Evolutionary conservation across 2,888 invertebrate genomes (phyloP), one percentile per base, ranked within the genome.

Genomic region (Cylloceria caligata): DNA sequence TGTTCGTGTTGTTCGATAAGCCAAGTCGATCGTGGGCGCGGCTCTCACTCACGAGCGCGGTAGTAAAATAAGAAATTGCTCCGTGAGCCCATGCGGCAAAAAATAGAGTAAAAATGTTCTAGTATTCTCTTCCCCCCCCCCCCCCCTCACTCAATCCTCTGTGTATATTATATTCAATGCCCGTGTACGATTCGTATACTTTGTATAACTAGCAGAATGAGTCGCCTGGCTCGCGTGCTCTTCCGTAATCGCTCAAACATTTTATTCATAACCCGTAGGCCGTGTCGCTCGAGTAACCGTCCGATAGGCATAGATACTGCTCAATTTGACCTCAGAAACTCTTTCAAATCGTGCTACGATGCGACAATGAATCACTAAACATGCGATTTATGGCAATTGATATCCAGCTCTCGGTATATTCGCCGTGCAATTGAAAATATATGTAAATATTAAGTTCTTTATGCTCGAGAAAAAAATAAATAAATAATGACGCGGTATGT

Each of bases 41-140:
- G 68, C 69, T 21, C 69, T 21, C 39, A 21, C 75, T 60, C 60
- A 19, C 69, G 36, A 24, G 47, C 68, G 49, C 60, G 76, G 76
- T 34, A 68, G 69, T 77, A 69, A 77, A 77, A 69, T 77, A 49
- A 62, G 76, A 77, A 73, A 73, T 64, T 73, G 73, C 64, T 24
- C 55, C 36, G 64, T 39, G 49, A 60, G 34, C 16, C 57, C 57
- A 49, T 57, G 19, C 13, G 42, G 57, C 49, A 62, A 62, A 49
- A 73, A 73, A 24, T 52, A 34, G 19, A 30, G 60, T 62, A 60
- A 34, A 60, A 60, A 60, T 60, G n/a, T 60, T 60, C 34, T 11
- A 34, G 19, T 36, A 21, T 60, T 60, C 19, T 36, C 36, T 9
- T 13, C 16, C 19, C 6, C 5, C 6, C 34, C 1, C 16, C 34